phyloP scores from a whole-genome alignment of 2,797 vertebrate genomes.

The Acipenser oxyrinchus region DNA sequence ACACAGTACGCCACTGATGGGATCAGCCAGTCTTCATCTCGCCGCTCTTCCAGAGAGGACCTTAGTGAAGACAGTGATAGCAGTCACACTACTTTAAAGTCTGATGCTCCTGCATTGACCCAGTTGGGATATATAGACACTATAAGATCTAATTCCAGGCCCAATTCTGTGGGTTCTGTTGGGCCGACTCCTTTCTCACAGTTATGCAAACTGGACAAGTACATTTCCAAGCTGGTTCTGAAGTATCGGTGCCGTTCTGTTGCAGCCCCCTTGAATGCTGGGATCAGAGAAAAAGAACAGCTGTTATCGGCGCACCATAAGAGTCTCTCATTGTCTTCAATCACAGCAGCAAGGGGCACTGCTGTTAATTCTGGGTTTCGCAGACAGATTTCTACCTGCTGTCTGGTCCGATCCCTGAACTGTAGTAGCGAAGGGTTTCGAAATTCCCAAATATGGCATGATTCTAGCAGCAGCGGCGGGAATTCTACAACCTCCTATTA shows the following conservation, averaged over 20 bases:
- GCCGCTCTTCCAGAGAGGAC: not conserved
- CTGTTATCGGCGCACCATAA: no score
- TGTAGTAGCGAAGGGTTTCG: no score
- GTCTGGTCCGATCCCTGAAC: no score
- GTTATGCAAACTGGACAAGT: conserved; percentile 1
- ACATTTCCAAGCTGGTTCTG: conserved; percentile 15
- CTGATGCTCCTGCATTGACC: not conserved
- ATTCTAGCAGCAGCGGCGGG: no score
- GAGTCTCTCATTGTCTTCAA: no score
- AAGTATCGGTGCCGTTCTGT: not conserved
- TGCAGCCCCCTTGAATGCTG: not conserved
- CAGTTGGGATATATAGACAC: not conserved
- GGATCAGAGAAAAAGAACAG: no score
- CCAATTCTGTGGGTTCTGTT: not conserved
- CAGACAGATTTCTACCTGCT: no score
- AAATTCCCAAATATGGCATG: no score
- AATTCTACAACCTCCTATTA: no score
- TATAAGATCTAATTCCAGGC: not conserved
- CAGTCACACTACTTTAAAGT: not conserved
- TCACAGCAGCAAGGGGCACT: no score
- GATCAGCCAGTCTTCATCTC: conserved; percentile 4
- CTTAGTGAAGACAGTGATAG: not conserved
- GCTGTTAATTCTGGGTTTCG: no score
- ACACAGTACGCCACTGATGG: conserved; percentile 21
- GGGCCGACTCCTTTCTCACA: not conserved